Evolutionary conservation across 2,113 vertebrate species (phyloP).

Genomic region (Vulpes lagopus): DNA sequence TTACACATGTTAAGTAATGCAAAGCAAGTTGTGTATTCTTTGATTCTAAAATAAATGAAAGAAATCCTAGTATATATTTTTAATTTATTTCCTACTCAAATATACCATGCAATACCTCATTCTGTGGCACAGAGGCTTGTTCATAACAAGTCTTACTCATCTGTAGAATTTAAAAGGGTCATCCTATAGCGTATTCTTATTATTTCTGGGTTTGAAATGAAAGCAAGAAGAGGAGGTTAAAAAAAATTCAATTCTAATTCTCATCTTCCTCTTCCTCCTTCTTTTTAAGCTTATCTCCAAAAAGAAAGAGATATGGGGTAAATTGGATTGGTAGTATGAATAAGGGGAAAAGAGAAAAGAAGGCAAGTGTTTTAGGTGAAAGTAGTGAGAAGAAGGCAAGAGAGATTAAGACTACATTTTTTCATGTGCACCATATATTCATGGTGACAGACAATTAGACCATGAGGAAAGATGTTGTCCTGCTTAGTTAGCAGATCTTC

Average conservation of each 20-base stretch:
- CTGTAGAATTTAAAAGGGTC: not conserved
- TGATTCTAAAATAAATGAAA: not conserved
- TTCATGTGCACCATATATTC: not conserved
- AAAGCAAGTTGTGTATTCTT: not conserved
- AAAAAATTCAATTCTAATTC: not conserved
- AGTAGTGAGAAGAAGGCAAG: not conserved
- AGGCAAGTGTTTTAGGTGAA: not conserved
- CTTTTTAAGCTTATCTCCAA: not conserved
- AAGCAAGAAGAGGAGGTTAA: not conserved
- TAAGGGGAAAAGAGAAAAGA: not conserved
- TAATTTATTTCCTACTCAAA: not conserved
- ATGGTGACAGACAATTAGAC: not conserved
- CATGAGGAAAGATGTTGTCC: not conserved
- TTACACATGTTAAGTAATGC: not conserved
- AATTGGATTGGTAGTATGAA: not conserved
- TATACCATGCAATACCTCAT: not conserved
- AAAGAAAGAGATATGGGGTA: not conserved
- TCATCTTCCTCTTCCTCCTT: not conserved
- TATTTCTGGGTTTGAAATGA: not conserved
- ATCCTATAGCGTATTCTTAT: not conserved
- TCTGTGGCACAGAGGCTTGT: not conserved
- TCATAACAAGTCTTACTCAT: not conserved
- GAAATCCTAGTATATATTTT: not conserved
- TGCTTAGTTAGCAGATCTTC: not conserved
- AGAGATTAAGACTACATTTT: not conserved